Percentiles rank a stretch among this genome's conserved stretches.
These are phyloP conservation scores for Leuciscus idus DNA, from an alignment of 2,113 vertebrate species.

Conservation along the genomic window DNA sequence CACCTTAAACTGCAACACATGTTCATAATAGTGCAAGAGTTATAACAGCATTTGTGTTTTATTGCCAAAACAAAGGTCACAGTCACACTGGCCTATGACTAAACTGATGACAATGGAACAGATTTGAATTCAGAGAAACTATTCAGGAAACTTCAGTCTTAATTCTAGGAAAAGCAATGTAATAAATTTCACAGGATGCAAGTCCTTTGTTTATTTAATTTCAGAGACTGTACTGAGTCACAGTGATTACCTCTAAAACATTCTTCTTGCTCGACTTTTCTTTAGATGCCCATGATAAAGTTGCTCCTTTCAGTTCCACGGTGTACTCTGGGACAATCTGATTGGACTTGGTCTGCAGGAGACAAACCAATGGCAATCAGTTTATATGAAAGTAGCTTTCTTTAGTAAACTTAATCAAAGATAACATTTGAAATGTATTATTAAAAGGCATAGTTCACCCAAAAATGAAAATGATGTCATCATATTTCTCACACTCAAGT, in stretches of 20 bases:
- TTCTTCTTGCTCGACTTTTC: slow-evolving; percentile 97
- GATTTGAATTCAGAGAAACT: background rate
- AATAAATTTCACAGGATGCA: background rate
- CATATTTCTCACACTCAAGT: too few relatives aligned
- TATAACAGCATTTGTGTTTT: background rate
- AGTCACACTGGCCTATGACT: background rate
- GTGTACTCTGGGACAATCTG: slow-evolving; percentile 88
- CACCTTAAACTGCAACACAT: background rate
- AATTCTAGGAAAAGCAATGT: background rate
- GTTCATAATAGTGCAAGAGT: background rate
- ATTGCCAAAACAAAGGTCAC: background rate
- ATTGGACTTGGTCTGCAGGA: slow-evolving; percentile 79
- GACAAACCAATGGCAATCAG: background rate
- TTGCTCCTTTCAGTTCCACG: slow-evolving; percentile 82
- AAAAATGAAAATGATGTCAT: too few relatives aligned
- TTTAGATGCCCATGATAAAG: slow-evolving; percentile 80
- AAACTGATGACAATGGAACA: background rate
- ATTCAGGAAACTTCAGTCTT: too few relatives aligned
- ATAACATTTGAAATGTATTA: too few relatives aligned
- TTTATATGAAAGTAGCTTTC: background rate
- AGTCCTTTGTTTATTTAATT: background rate
- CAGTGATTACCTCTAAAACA: slow-evolving; percentile 82
- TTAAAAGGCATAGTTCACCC: too few relatives aligned
- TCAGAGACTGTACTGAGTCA: background rate
- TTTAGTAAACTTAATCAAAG: too few relatives aligned